Conservation (phyloP, 2,797 vertebrate genomes). For the Sebastes wilsoni region DNA sequence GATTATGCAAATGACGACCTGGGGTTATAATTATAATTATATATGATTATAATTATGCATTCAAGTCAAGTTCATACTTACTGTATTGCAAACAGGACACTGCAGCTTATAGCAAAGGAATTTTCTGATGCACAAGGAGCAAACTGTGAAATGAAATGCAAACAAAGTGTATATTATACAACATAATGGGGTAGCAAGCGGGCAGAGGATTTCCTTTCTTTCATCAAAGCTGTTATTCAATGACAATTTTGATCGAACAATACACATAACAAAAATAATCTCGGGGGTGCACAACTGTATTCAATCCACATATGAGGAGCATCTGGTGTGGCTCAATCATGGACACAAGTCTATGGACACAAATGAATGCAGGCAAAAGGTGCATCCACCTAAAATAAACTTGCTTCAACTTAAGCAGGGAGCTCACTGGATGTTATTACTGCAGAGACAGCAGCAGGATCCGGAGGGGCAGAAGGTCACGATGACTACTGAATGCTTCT, state of each 20-base stretch:
- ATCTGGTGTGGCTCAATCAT: background rate
- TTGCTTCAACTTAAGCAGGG: background rate
- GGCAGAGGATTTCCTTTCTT: background rate
- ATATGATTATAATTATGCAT: background rate
- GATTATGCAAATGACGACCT: background rate
- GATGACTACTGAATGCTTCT: background rate
- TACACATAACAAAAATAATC: background rate
- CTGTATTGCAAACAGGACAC: constrained; percentile 92
- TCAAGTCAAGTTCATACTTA: constrained; percentile 76
- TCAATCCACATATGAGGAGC: background rate
- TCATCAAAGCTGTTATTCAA: background rate
- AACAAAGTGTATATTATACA: background rate
- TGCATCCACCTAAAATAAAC: background rate
- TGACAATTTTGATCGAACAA: background rate
- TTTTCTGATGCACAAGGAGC: constrained; percentile 95
- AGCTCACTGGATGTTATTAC: background rate
- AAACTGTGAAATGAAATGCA: constrained; percentile 83
- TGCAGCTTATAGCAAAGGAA: constrained; percentile 91
- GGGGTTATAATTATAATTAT: background rate
- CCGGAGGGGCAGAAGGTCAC: background rate
- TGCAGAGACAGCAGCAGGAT: background rate
- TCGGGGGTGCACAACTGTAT: background rate
- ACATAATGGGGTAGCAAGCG: background rate
- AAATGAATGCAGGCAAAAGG: background rate
- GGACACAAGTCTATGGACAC: no score